A percentile compares a stretch with the other conserved stretches of the same genome.
These are phyloP conservation scores for Numenius arquata DNA, from an alignment of 2,113 vertebrate species.

Conservation along the genomic window DNA sequence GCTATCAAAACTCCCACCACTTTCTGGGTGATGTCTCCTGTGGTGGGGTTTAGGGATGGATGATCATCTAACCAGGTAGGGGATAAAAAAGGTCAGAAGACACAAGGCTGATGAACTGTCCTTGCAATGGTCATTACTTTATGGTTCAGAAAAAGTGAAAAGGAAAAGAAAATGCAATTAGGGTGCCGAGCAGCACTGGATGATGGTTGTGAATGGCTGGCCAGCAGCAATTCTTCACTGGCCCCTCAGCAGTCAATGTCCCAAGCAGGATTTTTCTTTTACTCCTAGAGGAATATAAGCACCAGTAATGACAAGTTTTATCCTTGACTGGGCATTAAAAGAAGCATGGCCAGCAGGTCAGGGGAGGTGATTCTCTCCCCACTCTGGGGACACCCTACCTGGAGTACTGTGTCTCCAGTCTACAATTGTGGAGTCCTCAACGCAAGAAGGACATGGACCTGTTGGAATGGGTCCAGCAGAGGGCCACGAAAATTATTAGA, in stretches of 20 bases:
- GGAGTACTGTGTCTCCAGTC: no score
- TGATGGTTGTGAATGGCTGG: background rate
- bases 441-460: no score
- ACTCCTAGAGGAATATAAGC: background rate
- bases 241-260: background rate
- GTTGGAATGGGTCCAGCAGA: no score
- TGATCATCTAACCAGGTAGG: background rate
- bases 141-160: background rate
- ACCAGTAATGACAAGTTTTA: background rate
- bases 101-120: background rate
- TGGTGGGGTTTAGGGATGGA: background rate
- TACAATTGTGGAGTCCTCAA: no score
- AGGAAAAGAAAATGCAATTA: background rate
- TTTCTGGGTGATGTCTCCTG: background rate
- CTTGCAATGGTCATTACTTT: background rate
- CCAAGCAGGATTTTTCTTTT: background rate
- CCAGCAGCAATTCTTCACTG: background rate
- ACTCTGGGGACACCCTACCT: no score
- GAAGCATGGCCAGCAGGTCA: no score
- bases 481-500: no score
- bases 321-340: background rate
- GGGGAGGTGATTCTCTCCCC: no score
- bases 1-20: background rate
- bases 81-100: background rate
- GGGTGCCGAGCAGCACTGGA: background rate